These are phyloP conservation scores for Leucoraja erinaceus DNA, from an alignment of 2,113 vertebrate genomes.

Conservation along the genomic window DNA sequence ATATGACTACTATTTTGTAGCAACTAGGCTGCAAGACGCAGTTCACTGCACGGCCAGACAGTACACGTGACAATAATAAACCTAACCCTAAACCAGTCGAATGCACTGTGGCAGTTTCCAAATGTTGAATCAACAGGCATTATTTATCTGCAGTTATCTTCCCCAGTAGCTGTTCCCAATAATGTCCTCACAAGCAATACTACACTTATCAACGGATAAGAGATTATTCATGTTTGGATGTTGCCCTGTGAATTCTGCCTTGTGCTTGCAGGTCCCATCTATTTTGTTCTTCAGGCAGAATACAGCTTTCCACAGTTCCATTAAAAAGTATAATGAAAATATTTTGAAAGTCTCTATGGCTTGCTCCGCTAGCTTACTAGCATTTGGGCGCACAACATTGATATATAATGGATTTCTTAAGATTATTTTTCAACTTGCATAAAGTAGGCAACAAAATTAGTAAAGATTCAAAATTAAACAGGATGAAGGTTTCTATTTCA, in stretches of 20 bases:
- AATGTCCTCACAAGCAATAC: background rate
- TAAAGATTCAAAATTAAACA: background rate
- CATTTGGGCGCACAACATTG: background rate
- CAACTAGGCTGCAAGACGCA: background rate
- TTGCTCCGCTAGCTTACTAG: background rate
- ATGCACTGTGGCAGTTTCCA: background rate
- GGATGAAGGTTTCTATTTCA: background rate
- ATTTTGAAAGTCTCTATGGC: background rate
- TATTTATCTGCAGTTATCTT: constrained; percentile 10
- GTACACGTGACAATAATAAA: too few relatives aligned
- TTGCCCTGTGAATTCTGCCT: background rate
- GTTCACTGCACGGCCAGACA: too few relatives aligned
- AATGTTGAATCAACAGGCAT: background rate
- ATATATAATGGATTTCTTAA: background rate
- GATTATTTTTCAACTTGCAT: background rate
- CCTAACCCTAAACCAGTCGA: background rate
- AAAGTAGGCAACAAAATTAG: background rate
- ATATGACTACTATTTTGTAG: background rate
- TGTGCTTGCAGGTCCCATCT: background rate
- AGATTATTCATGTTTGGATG: background rate
- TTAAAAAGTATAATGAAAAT: background rate
- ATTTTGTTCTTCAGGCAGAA: background rate
- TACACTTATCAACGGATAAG: background rate
- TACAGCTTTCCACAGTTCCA: background rate
- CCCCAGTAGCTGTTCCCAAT: background rate